These are phyloP conservation scores for Asbolus verrucosus DNA, from an alignment of 1,140 invertebrate genomes.

Conservation along the genomic window DNA sequence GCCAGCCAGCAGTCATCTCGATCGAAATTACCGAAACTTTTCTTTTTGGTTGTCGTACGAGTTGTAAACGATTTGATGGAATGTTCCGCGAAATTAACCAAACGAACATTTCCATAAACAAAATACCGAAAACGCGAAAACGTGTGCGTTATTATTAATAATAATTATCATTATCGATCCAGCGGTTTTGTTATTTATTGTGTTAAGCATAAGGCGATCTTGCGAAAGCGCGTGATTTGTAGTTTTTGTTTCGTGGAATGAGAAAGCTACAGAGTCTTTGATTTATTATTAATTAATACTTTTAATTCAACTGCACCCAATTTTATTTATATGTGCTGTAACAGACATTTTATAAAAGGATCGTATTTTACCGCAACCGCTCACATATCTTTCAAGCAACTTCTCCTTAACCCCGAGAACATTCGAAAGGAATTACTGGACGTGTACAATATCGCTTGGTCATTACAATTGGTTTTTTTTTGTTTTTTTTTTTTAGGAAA, in stretches of 20 bases:
- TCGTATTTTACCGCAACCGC: slow-evolving; percentile 4
- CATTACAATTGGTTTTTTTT: no score
- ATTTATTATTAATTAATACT: slow-evolving; percentile 40
- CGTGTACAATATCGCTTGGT: no score
- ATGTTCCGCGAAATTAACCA: slow-evolving; percentile 11
- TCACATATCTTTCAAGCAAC: background rate
- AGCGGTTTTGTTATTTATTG: slow-evolving; percentile 31
- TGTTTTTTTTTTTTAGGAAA: no score
- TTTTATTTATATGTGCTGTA: slow-evolving; percentile 16
- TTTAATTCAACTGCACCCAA: slow-evolving; percentile 33
- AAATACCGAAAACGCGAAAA: slow-evolving; percentile 34
- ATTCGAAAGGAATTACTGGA: slow-evolving; percentile 9
- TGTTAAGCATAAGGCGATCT: slow-evolving; percentile 28
- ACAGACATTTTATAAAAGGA: slow-evolving; percentile 10
- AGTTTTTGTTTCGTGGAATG: slow-evolving; percentile 33
- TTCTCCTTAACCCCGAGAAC: slow-evolving; percentile 3
- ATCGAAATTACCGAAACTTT: background rate
- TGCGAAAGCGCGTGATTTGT: slow-evolving; percentile 32
- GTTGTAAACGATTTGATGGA: background rate
- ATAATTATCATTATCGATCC: slow-evolving; percentile 21
- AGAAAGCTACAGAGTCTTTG: slow-evolving; percentile 10
- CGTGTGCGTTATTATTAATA: slow-evolving; percentile 30
- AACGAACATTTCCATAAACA: no score
- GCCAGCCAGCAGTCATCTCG: no score
- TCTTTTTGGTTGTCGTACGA: background rate